A percentile compares a stretch with the other conserved stretches of the same genome.
Conservation (phyloP, 1,140 invertebrate genomes). For the Zeugodacus cucurbitae region DNA sequence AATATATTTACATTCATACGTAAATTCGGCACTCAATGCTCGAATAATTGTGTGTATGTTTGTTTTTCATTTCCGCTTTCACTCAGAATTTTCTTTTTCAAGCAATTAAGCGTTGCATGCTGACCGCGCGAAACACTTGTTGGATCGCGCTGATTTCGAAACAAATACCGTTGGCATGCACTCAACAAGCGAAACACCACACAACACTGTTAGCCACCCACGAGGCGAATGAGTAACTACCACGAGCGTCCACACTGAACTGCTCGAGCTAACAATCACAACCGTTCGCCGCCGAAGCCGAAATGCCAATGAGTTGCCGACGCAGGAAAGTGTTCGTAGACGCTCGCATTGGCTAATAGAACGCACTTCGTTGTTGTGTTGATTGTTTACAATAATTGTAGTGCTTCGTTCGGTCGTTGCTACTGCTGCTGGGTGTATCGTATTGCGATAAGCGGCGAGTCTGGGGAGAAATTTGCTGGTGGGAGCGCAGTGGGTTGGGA, state of each 20-base stretch:
- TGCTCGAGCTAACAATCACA: not conserved
- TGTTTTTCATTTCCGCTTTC: not conserved
- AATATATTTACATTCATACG: not conserved
- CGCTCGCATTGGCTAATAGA: not conserved
- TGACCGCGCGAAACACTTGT: not conserved
- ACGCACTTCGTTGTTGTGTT: not conserved
- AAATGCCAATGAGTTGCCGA: not conserved
- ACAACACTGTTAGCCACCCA: not conserved
- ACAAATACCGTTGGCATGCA: not conserved
- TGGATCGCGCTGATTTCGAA: not conserved
- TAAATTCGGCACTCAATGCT: not conserved
- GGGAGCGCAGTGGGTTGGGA: not conserved
- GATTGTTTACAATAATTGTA: not conserved
- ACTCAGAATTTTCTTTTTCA: not conserved
- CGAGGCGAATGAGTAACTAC: not conserved
- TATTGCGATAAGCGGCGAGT: not conserved
- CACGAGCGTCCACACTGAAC: not conserved
- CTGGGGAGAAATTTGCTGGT: not conserved
- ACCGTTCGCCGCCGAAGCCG: not conserved
- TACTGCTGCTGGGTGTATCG: not conserved
- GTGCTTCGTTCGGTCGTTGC: not conserved
- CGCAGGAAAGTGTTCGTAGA: not conserved
- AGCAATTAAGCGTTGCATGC: not conserved
- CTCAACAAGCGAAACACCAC: not conserved
- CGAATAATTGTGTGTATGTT: not conserved